These are phyloP conservation scores for Silurus glanis DNA, from an alignment of 2,113 vertebrate species.

Conservation along the genomic window DNA sequence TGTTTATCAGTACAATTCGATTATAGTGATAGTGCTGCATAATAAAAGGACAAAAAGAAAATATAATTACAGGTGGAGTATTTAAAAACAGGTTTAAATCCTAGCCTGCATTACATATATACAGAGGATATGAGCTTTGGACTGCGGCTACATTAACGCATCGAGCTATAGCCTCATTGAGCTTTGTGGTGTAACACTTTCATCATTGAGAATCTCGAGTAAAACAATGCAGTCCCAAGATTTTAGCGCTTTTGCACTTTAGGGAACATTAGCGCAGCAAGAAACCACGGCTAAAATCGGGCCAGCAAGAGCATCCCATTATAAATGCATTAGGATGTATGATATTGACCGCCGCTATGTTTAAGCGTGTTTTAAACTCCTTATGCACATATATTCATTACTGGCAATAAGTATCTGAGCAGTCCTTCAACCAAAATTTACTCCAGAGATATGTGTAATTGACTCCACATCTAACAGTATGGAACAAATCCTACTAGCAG, in stretches of 20 bases:
- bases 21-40: not conserved
- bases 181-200: slow-evolving; percentile 39
- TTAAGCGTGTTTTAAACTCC: slow-evolving; percentile 17
- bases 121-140: slow-evolving; percentile 24
- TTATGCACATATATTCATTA: slow-evolving; percentile 63
- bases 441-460: slow-evolving; percentile 81
- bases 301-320: slow-evolving; percentile 8
- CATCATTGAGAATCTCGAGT: slow-evolving; percentile 36
- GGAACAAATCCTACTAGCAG: slow-evolving; percentile 82
- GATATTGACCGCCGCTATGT: slow-evolving; percentile 10
- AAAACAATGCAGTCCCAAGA: slow-evolving; percentile 27
- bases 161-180: slow-evolving; percentile 31
- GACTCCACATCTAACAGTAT: slow-evolving; percentile 83
- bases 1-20: not conserved
- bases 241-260: slow-evolving; percentile 38
- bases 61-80: not conserved
- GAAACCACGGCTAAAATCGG: slow-evolving; percentile 21
- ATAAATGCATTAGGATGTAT: slow-evolving; percentile 26
- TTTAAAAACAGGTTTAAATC: not conserved
- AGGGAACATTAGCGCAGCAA: slow-evolving; percentile 27
- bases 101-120: slow-evolving; percentile 12
- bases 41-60: not conserved
- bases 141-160: slow-evolving; percentile 45
- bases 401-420: slow-evolving; percentile 77
- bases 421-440: slow-evolving; percentile 77